Base-by-base conservation (phyloP, 2,113 vertebrate genomes). In the Natator depressus region DNA sequence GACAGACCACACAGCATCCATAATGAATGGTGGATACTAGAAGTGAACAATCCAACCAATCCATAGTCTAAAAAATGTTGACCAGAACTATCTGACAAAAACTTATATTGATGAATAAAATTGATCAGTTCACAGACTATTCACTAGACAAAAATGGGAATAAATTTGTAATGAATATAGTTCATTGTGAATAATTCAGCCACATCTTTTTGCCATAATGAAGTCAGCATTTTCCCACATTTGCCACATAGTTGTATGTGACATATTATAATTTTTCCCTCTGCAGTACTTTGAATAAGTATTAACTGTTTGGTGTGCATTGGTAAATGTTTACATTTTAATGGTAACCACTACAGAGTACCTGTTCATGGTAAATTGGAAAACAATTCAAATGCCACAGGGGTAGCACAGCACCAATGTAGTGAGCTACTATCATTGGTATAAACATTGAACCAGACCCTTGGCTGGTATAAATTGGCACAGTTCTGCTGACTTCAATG, bases 201-300 rank as follows among this genome's bases (percentile, higher is more conserved):
- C 12, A 25, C 27, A 29, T 3, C 17, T 62, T 17, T 13, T 59
- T 89, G 83, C 54, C 47, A 20, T 47, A 16, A 59, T 14, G 7
- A 78, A 82, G 42, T 46, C 85, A 69, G 0, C 6, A 0, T 2
- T 4, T 11, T 13, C 1, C n/a, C 79, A 0, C 1, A 80, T 1
- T 1, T 84, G 22, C n/a, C 54, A 22, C 29, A 19, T 62, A 51
- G 25, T 46, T 51, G n/a, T 46, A 27, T 27, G 50, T 84, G 82
- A 59, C 72, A 46, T 75, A 46, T 42, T 25, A 42, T 20, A 47
- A 25, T 46, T 38, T 20, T 88, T 3, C 42, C 42, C 19, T 84
- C 13, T 11, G 9, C 54, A 11, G 31, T 6, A 31, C 42, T 94
- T 80, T 62, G 55, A 85, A 84, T 1, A 46, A 82, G 27, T 31